Evolutionary conservation across 30 jellyfish, hydroid and myxozoan species (phyloP).

Genomic region (Calvadosia cruxmelitensis): DNA sequence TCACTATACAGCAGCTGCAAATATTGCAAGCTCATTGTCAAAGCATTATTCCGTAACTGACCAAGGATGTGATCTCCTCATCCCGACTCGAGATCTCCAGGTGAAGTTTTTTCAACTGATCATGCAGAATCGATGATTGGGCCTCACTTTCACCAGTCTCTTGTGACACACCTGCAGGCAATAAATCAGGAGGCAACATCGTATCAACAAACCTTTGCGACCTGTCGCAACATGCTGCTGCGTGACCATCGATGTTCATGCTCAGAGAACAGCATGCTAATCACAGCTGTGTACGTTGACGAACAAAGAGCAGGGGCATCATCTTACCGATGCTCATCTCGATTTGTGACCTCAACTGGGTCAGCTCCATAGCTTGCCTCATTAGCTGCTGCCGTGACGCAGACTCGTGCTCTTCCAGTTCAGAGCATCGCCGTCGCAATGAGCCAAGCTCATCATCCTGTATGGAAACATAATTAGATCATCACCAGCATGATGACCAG

Average conservation of each 20-base stretch:
- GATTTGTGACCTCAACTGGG: constrained; percentile 71
- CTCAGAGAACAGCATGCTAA: neutral
- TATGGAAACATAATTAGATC: neutral
- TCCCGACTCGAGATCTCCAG: constrained; percentile 52
- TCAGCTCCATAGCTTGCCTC: constrained; percentile 78
- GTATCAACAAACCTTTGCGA: neutral
- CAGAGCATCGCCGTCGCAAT: neutral
- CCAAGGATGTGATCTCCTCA: constrained; percentile 44
- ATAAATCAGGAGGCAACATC: no score
- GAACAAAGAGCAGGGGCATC: neutral
- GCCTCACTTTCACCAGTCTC: constrained; percentile 68
- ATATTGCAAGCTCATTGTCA: neutral
- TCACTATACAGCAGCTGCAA: neutral
- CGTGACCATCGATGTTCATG: neutral
- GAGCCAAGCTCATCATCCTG: neutral
- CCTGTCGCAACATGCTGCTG: neutral
- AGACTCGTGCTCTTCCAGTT: no score
- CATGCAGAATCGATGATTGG: constrained; percentile 53
- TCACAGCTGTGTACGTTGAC: neutral
- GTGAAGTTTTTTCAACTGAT: constrained; percentile 51
- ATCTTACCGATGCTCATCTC: constrained; percentile 65
- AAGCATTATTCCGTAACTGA: constrained; percentile 10
- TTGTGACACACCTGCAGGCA: constrained; percentile 56
- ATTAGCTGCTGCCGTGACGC: constrained; percentile 72
- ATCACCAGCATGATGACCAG: no score